These are phyloP conservation scores for Pogonocichla stellata DNA, from an alignment of 2,113 vertebrate species.

Conservation along the genomic window DNA sequence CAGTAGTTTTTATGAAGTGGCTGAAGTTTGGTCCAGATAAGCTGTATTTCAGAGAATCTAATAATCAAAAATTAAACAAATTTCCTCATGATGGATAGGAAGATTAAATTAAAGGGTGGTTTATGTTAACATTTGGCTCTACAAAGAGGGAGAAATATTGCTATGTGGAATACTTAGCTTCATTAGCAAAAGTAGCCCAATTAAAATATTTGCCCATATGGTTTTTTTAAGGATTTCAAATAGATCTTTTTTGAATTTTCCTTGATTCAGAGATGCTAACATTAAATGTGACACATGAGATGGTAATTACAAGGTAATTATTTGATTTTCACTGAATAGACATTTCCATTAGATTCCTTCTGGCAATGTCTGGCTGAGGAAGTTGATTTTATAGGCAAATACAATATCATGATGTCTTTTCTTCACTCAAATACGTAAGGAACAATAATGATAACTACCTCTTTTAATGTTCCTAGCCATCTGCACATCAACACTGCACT, in stretches of 20 bases:
- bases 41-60: background rate
- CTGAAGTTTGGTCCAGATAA: conserved; percentile 19
- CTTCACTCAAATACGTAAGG: background rate
- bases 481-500: background rate
- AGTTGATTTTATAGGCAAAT: conserved; percentile 55
- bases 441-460: conserved; percentile 12
- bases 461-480: background rate
- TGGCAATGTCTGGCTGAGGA: conserved; percentile 30
- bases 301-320: conserved; percentile 59
- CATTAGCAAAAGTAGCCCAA: conserved; percentile 56
- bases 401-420: conserved; percentile 37
- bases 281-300: conserved; percentile 11
- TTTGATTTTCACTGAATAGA: conserved; percentile 59
- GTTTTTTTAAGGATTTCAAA: conserved; percentile 32
- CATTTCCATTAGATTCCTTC: conserved; percentile 16
- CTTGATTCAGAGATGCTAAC: conserved; percentile 44
- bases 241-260: conserved; percentile 43
- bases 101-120: conserved; percentile 8
- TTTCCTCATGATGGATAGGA: conserved; percentile 1
- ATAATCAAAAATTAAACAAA: background rate
- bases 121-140: background rate
- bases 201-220: conserved; percentile 60
- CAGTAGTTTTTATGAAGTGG: conserved; percentile 11
- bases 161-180: background rate
- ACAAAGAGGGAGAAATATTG: conserved; percentile 17